phyloP scores from a whole-genome alignment of 1,140 invertebrate genomes.

The Drosophila punjabiensis region DNA sequence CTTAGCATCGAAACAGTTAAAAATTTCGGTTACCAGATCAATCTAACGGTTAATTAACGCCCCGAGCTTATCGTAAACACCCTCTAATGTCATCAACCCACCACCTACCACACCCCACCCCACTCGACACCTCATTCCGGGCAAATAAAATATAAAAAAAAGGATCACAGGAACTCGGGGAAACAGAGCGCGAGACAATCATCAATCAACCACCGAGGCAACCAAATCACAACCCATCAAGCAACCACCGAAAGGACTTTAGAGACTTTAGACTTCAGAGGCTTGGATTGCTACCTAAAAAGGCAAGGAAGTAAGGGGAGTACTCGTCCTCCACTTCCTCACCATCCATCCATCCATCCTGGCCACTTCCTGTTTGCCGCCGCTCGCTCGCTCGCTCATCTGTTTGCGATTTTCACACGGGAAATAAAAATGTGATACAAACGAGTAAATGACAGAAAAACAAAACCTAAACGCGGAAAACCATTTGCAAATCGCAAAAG shows the following conservation, averaged over 20 bases:
- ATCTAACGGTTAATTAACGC: slow-evolving; percentile 53
- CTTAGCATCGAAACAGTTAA: slow-evolving; percentile 13
- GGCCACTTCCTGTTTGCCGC: slow-evolving; percentile 64
- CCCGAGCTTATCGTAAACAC: slow-evolving; percentile 45
- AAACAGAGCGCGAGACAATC: slow-evolving; percentile 42
- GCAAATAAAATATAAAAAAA: slow-evolving; percentile 9
- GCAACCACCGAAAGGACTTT: slow-evolving; percentile 66
- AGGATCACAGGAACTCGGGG: slow-evolving; percentile 26
- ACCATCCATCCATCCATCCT: slow-evolving; percentile 5
- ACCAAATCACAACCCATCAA: slow-evolving; percentile 70
- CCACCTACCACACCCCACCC: slow-evolving; percentile 16
- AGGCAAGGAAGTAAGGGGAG: slow-evolving; percentile 6
- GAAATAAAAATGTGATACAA: slow-evolving; percentile 83
- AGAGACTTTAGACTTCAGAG: slow-evolving; percentile 27
- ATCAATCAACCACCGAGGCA: slow-evolving; percentile 79
- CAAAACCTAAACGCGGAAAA: slow-evolving; percentile 82
- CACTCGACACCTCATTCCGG: neutral
- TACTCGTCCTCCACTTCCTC: slow-evolving; percentile 6
- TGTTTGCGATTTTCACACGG: slow-evolving; percentile 79
- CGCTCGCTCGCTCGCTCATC: slow-evolving; percentile 25
- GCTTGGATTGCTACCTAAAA: slow-evolving; percentile 39
- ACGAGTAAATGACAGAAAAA: slow-evolving; percentile 72
- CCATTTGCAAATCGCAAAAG: slow-evolving; percentile 78
- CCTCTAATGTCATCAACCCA: slow-evolving; percentile 52
- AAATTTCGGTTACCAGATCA: slow-evolving; percentile 37